Base-by-base conservation (phyloP, 2,113 vertebrate species). In the Callocephalon fimbriatum region DNA sequence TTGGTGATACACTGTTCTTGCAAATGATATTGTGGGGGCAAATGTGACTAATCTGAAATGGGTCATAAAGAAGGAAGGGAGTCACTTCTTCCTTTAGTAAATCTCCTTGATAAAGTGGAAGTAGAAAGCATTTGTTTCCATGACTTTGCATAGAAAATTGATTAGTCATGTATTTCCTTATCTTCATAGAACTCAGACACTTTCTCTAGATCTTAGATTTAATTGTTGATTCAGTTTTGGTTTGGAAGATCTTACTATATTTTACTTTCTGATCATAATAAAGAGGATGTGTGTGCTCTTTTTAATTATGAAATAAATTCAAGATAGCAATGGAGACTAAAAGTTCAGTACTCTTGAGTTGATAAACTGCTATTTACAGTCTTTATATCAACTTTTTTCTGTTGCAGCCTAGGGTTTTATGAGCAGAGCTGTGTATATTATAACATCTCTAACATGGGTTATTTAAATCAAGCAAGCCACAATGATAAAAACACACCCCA, bases 291-390 rank as follows among this genome's bases (percentile, higher is more conserved):
- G 47, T 88, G 67, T 83, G 26, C 35, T 82, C 40, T 53, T 86
- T 93, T 77, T 71, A 95, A 93, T 90, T 88, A 63, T 25, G 21
- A 67, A 96, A 88, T 90, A 96, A 92, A 83, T 92, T 50, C 50
- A 47, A 67, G 71, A 37, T 47, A 74, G 63, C 59, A 86, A 51
- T 26, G 67, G 45, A 94, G 75, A 86, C 88, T 68, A 80, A 83
- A 66, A 86, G 77, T 59, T 96, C 1, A 2, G 54, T 51, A 56
- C 9, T 73, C 45, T 81, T 81, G 73, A 74, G 47, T 7, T 89
- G 67, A 90, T 61, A 58, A 88, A 94, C 81, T 90, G 89, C 47
- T 88, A 51, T 81, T 72, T 89, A 45, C 47, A 62, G 14, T 72
- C 54, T 83, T 93, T 76, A 62, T 71, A 65, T 78, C 79, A 90